Conservation (phyloP, 2,797 vertebrate species). For the Intellagama lesueurii region DNA sequence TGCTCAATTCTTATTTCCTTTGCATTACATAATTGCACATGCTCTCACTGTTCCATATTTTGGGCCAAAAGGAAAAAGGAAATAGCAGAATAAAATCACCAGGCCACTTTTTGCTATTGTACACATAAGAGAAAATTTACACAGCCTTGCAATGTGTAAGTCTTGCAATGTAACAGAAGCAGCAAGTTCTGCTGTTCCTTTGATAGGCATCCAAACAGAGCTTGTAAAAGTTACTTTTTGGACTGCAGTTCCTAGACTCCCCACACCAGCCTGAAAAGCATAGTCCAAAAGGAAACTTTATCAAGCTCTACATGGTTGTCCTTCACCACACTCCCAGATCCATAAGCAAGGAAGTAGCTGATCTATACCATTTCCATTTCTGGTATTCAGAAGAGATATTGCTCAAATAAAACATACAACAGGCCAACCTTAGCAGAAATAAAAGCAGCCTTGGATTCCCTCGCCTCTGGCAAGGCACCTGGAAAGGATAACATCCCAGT, state of each 20-base stretch:
- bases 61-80: neutral
- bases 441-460: too few relatives aligned
- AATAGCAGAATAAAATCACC: neutral
- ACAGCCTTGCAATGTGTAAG: too few relatives aligned
- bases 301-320: neutral
- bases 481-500: too few relatives aligned
- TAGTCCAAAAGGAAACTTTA: neutral
- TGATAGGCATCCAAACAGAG: neutral
- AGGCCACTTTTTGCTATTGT: neutral
- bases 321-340: neutral
- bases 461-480: too few relatives aligned
- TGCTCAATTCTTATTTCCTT: neutral
- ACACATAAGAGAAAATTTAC: neutral
- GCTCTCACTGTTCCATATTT: neutral
- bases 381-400: neutral
- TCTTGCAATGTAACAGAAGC: neutral
- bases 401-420: neutral
- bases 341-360: neutral
- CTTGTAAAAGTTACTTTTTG: neutral
- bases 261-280: neutral
- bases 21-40: neutral
- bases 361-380: neutral
- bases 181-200: neutral
- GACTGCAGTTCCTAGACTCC: neutral
- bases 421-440: too few relatives aligned